Conservation (phyloP, 2,888 invertebrate genomes). For the Acanthosepion pharaonis region DNA sequence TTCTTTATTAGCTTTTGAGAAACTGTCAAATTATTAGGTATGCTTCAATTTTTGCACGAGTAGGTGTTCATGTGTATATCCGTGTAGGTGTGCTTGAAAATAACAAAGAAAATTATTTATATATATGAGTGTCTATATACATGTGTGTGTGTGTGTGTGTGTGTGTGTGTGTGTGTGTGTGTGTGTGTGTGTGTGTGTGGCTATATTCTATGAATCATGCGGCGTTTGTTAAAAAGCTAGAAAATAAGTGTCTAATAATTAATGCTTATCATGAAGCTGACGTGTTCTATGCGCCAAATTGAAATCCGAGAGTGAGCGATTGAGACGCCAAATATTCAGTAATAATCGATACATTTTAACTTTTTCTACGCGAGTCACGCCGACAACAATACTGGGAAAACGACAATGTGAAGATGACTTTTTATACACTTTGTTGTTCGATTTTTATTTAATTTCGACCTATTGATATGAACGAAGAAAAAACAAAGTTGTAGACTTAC, state of each 20-base stretch:
- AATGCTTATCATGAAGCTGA: not conserved
- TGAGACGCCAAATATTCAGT: not conserved
- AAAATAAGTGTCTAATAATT: not conserved
- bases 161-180: not conserved
- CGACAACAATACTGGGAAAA: not conserved
- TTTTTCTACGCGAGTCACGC: not conserved
- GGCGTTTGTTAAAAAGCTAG: not conserved
- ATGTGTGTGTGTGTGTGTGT: not conserved
- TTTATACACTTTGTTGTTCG: no score
- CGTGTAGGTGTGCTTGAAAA: no score
- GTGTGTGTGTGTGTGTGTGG: not conserved
- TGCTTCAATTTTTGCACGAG: not conserved
- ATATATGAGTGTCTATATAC: not conserved
- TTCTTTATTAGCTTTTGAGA: slow-evolving; percentile 11
- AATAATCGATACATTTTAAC: not conserved
- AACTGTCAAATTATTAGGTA: not conserved
- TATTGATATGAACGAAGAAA: no score
- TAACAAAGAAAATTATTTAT: not conserved
- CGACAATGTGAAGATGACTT: no score
- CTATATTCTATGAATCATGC: not conserved
- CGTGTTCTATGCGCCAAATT: not conserved
- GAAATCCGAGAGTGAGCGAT: not conserved
- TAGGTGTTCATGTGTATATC: not conserved
- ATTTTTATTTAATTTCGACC: no score
- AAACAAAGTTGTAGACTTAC: no score